These are phyloP conservation scores for Mylabris sibirica DNA, from an alignment of 2,888 invertebrate species.

Conservation along the genomic window DNA sequence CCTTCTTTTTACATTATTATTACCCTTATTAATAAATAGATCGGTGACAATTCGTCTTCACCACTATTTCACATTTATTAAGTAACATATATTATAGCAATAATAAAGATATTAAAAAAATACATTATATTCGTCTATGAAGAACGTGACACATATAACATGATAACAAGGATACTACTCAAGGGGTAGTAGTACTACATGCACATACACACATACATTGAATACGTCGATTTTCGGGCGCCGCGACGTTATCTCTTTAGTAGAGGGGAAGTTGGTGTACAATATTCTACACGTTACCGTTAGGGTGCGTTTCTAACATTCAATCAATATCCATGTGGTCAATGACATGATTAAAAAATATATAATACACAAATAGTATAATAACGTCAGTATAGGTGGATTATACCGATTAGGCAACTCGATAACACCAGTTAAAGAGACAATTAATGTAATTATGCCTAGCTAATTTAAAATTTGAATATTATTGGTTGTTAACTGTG, in stretches of 20 bases:
- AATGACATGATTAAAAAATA: conserved; percentile 9
- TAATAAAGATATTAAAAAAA: conserved; percentile 27
- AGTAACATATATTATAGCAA: conserved; percentile 10
- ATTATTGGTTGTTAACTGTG: too few species aligned
- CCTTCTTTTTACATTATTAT: conserved; percentile 9
- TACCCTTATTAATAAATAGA: conserved; percentile 29
- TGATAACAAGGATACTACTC: conserved; percentile 38
- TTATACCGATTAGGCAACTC: background rate
- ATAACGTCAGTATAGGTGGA: background rate
- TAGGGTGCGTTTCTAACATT: conserved; percentile 35
- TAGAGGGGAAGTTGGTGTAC: conserved; percentile 33
- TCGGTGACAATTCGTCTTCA: conserved; percentile 31
- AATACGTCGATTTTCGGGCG: conserved; percentile 50
- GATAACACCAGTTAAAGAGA: background rate
- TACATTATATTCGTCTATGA: conserved; percentile 23
- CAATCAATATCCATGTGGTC: conserved; percentile 14
- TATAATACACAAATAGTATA: background rate
- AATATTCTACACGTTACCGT: conserved; percentile 32
- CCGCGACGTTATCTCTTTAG: conserved; percentile 37
- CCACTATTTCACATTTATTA: conserved; percentile 18
- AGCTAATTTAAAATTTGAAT: too few species aligned
- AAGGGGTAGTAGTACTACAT: conserved; percentile 38
- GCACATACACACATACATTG: conserved; percentile 15
- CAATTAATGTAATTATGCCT: too few species aligned
- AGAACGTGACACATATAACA: conserved; percentile 35